Evolutionary conservation across 2,797 vertebrate genomes (phyloP).

Genomic region (Helicolenus hilgendorfi): DNA sequence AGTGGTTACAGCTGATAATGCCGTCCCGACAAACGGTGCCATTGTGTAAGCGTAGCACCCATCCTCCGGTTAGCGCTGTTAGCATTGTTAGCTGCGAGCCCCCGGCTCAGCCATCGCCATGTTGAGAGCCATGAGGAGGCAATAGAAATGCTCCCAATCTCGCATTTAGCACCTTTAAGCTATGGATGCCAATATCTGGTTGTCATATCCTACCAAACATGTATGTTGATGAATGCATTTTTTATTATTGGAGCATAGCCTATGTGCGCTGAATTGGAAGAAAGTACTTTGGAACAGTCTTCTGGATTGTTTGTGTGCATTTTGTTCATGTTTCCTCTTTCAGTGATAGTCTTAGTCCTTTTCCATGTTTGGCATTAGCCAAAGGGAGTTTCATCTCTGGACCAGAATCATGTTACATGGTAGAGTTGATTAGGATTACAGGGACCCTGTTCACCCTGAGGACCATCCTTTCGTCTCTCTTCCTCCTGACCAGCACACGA

Average conservation of each 20-base stretch:
- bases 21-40: accelerated
- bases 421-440: slow-evolving; percentile 52
- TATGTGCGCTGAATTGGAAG: background rate
- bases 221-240: background rate
- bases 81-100: too few species aligned
- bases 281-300: background rate
- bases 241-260: background rate
- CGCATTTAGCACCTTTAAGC: background rate
- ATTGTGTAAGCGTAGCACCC: too few species aligned
- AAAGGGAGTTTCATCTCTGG: slow-evolving; percentile 4
- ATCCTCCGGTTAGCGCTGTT: background rate
- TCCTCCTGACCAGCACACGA: slow-evolving; percentile 17
- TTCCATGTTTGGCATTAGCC: background rate
- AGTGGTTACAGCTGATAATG: accelerated
- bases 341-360: background rate
- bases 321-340: background rate
- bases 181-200: background rate
- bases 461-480: slow-evolving; percentile 10
- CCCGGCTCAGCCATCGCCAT: too few species aligned
- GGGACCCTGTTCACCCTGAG: slow-evolving; percentile 17
- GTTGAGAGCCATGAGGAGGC: too few species aligned
- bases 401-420: slow-evolving; percentile 8
- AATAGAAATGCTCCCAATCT: background rate
- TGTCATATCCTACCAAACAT: background rate
- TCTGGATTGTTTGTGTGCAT: background rate